phyloP scores from a whole-genome alignment of 2,888 invertebrate species.

The Drosophila fungiperda region DNA sequence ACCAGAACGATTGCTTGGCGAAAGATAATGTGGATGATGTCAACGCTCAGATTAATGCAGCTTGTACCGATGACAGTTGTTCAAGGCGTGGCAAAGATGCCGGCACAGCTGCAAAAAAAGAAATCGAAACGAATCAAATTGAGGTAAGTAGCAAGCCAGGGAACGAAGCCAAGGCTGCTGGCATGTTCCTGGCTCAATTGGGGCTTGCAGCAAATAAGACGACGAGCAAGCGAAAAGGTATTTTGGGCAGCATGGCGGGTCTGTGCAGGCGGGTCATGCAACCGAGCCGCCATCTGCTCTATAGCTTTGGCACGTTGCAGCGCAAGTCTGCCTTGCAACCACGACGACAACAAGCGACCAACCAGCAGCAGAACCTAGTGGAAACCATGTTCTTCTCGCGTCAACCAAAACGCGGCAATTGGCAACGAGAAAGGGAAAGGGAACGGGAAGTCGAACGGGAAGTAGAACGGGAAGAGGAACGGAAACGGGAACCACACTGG shows the following conservation, averaged over 20 bases:
- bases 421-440: background rate
- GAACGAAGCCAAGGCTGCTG: background rate
- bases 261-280: slow-evolving; percentile 42
- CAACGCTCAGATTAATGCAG: background rate
- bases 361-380: background rate
- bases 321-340: background rate
- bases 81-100: background rate
- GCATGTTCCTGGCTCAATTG: background rate
- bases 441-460: too few relatives aligned
- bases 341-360: background rate
- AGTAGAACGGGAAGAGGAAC: background rate
- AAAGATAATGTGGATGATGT: background rate
- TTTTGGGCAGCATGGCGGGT: slow-evolving; percentile 32
- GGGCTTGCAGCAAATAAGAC: too few relatives aligned
- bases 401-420: slow-evolving; percentile 1
- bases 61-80: background rate
- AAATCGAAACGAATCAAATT: background rate
- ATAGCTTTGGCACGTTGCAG: slow-evolving; percentile 33
- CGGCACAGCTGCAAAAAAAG: background rate
- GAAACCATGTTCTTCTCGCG: slow-evolving; percentile 7
- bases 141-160: background rate
- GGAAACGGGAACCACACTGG: background rate
- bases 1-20: background rate
- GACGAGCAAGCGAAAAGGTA: background rate
- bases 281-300: slow-evolving; percentile 57